Conservation (phyloP, 2,113 vertebrate species). For the Ciconia boyciana region DNA sequence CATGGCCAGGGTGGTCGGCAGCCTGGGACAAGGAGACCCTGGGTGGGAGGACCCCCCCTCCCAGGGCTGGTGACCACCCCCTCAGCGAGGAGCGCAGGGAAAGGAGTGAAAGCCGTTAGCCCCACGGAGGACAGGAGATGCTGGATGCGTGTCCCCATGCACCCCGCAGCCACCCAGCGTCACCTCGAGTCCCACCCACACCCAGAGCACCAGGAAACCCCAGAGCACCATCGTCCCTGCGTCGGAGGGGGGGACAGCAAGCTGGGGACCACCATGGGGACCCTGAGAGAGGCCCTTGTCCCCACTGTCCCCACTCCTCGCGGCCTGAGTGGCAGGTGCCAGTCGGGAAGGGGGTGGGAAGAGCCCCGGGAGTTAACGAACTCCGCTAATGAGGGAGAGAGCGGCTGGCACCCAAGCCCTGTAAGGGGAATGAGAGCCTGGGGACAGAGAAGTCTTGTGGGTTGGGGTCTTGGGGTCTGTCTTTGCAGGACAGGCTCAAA, state of each 20-base stretch:
- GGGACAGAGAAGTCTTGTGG: not conserved
- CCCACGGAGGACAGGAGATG: not conserved
- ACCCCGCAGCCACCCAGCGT: rapidly evolving
- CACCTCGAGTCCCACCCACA: not conserved
- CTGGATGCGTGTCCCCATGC: not conserved
- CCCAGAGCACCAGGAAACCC: not conserved
- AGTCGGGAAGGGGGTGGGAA: not conserved
- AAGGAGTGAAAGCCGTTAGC: not conserved
- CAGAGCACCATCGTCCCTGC: not conserved
- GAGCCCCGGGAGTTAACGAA: not conserved
- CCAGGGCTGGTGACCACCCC: not conserved
- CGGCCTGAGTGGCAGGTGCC: not conserved
- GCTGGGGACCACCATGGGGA: not conserved
- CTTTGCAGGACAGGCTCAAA: not conserved
- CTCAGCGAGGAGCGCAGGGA: rapidly evolving
- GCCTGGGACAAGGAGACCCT: not conserved
- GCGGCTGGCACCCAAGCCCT: too few species aligned
- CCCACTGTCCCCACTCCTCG: not conserved
- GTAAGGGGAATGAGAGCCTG: rapidly evolving
- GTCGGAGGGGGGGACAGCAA: rapidly evolving
- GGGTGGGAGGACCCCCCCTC: too few species aligned
- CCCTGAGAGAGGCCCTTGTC: not conserved
- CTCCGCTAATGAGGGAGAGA: not conserved
- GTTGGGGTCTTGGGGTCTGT: not conserved
- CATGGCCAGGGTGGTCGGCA: not conserved